Percentiles rank a stretch among this genome's conserved stretches.
Evolutionary conservation across 1,140 invertebrate genomes (phyloP).

Genomic region (Caenorhabditis remanei): DNA sequence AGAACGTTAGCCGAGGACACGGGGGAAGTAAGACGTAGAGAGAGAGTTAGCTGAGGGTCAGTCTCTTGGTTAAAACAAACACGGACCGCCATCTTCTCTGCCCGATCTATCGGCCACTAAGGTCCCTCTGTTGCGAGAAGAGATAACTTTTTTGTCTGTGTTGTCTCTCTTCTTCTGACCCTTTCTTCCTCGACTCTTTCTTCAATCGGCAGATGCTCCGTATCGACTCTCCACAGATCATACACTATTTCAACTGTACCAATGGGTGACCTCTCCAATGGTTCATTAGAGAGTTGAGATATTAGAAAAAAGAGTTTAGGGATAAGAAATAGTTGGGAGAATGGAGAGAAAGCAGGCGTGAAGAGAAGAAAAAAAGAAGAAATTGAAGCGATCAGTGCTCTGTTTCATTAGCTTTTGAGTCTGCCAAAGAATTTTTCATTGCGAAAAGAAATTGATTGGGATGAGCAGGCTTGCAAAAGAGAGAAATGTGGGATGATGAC

Average conservation of each 20-base stretch:
- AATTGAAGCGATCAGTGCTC: neutral
- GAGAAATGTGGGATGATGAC: neutral
- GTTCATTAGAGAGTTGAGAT: no score
- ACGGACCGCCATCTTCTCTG: neutral
- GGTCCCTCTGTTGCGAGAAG: constrained; percentile 3
- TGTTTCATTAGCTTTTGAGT: neutral
- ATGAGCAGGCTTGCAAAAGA: neutral
- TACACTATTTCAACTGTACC: neutral
- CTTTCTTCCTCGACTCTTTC: neutral
- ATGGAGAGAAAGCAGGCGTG: neutral
- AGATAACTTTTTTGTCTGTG: neutral
- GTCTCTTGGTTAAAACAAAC: constrained; percentile 22
- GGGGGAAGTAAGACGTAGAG: neutral
- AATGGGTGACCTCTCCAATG: constrained; percentile 30
- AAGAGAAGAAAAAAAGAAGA: neutral
- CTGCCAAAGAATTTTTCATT: neutral
- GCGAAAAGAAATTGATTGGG: neutral
- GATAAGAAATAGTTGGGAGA: neutral
- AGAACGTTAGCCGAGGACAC: neutral
- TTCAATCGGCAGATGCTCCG: constrained; percentile 50
- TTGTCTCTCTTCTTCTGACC: constrained; percentile 6
- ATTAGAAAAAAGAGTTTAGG: neutral
- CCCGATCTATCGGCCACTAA: neutral
- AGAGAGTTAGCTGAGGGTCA: constrained; percentile 16
- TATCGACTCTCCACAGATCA: constrained; percentile 23